Conservation (phyloP, 2,888 invertebrate genomes). For the Orgyia antiqua region DNA sequence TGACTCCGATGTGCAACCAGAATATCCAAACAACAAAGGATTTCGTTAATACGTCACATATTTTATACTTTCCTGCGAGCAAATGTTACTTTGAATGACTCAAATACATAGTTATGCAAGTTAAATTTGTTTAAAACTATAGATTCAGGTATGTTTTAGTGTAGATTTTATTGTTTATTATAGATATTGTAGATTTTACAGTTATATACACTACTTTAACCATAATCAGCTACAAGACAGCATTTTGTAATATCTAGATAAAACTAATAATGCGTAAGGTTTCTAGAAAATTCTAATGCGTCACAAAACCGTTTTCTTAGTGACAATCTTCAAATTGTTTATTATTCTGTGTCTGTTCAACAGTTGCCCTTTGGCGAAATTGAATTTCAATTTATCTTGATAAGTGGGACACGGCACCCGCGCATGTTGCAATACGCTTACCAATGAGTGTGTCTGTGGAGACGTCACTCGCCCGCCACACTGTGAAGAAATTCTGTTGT, state of each 20-base stretch:
- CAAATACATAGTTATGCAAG: too few species aligned
- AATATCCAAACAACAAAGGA: conserved; percentile 51
- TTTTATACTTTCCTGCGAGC: conserved; percentile 4
- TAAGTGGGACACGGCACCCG: conserved; percentile 61
- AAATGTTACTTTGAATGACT: conserved; percentile 4
- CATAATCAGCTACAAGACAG: too few species aligned
- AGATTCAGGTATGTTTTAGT: too few species aligned
- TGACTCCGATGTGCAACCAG: conserved; percentile 46
- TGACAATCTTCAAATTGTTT: conserved; percentile 20
- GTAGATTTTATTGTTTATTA: too few species aligned
- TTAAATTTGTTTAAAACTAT: too few species aligned
- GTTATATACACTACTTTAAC: too few species aligned
- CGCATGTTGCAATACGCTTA: conserved; percentile 55
- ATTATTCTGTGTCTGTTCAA: conserved; percentile 44
- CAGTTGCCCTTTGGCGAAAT: conserved; percentile 69
- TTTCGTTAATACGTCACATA: conserved; percentile 27
- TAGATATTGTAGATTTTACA: too few species aligned
- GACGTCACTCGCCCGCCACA: conserved; percentile 37
- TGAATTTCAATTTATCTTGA: conserved; percentile 70
- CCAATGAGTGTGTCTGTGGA: conserved; percentile 53
- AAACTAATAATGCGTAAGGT: too few species aligned
- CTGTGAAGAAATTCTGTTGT: conserved; percentile 13
- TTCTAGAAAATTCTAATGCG: not conserved
- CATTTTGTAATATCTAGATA: too few species aligned
- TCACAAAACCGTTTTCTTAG: conserved; percentile 5